A percentile compares a stretch with the other conserved stretches of the same genome.
Evolutionary conservation across 2,888 invertebrate species (phyloP).

Genomic region (Scrobipalpa costella): DNA sequence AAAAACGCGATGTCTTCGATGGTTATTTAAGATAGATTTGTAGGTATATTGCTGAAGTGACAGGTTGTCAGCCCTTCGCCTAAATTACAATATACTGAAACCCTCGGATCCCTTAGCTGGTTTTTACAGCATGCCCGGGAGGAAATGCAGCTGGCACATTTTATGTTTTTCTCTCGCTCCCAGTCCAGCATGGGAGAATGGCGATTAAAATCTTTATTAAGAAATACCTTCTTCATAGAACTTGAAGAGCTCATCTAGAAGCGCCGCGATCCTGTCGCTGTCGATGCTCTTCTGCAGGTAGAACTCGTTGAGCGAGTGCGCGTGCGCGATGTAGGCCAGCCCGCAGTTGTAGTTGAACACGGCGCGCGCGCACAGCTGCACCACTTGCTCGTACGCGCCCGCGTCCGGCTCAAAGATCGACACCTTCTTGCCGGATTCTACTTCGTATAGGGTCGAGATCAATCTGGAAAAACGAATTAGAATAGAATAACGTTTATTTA

Average conservation of each 20-base stretch:
- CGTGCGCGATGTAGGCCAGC: slow-evolving; percentile 80
- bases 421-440: slow-evolving; percentile 69
- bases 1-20: no score
- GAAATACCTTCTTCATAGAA: slow-evolving; percentile 73
- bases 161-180: no score
- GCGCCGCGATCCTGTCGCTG: slow-evolving; percentile 69
- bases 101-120: no score
- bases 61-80: no score
- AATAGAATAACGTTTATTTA: no score
- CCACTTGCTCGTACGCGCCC: slow-evolving; percentile 71
- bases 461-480: slow-evolving; percentile 80
- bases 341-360: slow-evolving; percentile 82
- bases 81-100: no score
- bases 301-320: slow-evolving; percentile 80
- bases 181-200: no score
- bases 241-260: slow-evolving; percentile 82
- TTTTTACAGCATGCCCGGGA: no score
- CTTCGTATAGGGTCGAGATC: slow-evolving; percentile 83
- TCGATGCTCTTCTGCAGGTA: slow-evolving; percentile 82
- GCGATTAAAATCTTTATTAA: no score
- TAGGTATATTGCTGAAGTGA: no score
- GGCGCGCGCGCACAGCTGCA: slow-evolving; percentile 82
- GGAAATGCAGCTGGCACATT: no score
- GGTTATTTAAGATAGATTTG: no score
- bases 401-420: slow-evolving; percentile 77